Base-by-base conservation (phyloP, 2,113 vertebrate genomes). In the Todiramphus saurophagus region DNA sequence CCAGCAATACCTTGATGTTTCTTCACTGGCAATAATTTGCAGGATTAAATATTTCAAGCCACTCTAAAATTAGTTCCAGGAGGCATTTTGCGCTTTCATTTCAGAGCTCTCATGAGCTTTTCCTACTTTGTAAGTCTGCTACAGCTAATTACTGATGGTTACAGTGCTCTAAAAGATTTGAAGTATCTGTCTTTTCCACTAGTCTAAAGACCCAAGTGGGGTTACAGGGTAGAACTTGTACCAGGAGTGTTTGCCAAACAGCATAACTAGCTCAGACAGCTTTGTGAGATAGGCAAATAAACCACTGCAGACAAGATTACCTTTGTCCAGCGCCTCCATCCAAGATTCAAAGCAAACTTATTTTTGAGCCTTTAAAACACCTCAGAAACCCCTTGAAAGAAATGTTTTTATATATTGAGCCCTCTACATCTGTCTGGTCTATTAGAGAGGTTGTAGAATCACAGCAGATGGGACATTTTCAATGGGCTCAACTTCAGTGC, bases 1-100 rank as follows among this genome's bases (percentile, higher is more conserved):
- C 85, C 88, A 83, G 51, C 56, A 95, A 64, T 67, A 96, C 83
- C 92, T 95, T 89, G 92, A 93, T 94, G 69, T 93, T 93, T 87
- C 86, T 48, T 95, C 89, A 62, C 89, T 92, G 80, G 90, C 90
- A 93, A 91, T 95, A 94, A 97, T 95, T 96, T 96, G 94, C 92
- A 96, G 90, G 77, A 97, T 97, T 96, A 96, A 96, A 94, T 96
- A 96, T 87, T 94, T 94, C 69, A 89, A 94, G 89, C 73, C 80
- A 89, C 90, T 89, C 91, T 89, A 93, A 96, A 92, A 97, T 96
- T 91, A 97, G 92, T 92, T 96, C 76, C 96, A 93, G 76, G 93
- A 95, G 94, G 92, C 73, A 89, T 89, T 96, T 94, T 93, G 79
- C 82, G 95, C 88, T 93, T 95, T 90, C 58, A 50, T 92, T 94